Evolutionary conservation across 2,888 invertebrate species (phyloP).

Genomic region (Drosophila pegasa): DNA sequence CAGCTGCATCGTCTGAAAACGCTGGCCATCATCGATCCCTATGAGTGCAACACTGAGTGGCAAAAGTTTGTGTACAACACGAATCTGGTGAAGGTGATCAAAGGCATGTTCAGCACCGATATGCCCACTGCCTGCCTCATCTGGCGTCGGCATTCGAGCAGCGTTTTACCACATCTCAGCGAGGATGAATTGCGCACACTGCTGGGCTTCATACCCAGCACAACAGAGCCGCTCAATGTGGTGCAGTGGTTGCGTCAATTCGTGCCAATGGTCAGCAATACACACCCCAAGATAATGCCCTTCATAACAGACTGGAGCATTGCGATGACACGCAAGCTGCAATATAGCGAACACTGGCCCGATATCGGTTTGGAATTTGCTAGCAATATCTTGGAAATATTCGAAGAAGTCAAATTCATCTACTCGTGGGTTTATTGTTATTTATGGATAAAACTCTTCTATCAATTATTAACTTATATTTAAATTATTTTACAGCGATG

Average conservation of each 20-base stretch:
- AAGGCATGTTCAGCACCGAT: slow-evolving; percentile 80
- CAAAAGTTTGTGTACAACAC: slow-evolving; percentile 83
- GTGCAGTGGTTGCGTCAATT: slow-evolving; percentile 84
- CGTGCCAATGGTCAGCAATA: slow-evolving; percentile 81
- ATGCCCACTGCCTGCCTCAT: slow-evolving; percentile 83
- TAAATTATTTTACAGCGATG: slow-evolving; percentile 69
- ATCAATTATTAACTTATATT: background rate
- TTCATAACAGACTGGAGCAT: slow-evolving; percentile 83
- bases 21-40: slow-evolving; percentile 83
- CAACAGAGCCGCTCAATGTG: slow-evolving; percentile 81
- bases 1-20: slow-evolving; percentile 83
- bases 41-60: slow-evolving; percentile 84
- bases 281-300: slow-evolving; percentile 83
- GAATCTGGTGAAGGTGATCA: slow-evolving; percentile 80
- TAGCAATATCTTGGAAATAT: slow-evolving; percentile 82
- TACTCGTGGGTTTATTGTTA: slow-evolving; percentile 72
- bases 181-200: slow-evolving; percentile 78
- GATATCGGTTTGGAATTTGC: slow-evolving; percentile 84
- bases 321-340: slow-evolving; percentile 81
- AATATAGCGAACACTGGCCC: slow-evolving; percentile 84
- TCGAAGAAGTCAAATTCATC: slow-evolving; percentile 82
- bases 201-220: slow-evolving; percentile 80
- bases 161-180: slow-evolving; percentile 78
- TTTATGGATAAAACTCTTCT: background rate
- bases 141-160: slow-evolving; percentile 83